Base-by-base conservation (phyloP, 2,888 invertebrate species). In the Eristalinus sepulchralis region DNA sequence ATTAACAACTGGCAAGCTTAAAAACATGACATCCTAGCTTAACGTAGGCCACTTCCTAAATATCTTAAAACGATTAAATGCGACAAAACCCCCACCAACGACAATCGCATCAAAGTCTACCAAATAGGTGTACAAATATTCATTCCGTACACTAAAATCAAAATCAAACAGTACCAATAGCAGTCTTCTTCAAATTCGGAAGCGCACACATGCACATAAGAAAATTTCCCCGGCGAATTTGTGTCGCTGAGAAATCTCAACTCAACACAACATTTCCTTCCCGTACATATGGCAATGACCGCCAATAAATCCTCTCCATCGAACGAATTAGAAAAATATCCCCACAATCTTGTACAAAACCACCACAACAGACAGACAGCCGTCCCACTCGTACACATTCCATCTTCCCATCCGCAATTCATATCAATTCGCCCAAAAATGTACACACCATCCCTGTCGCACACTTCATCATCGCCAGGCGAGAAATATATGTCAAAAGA, bases 401-500 rank as follows among this genome's bases (percentile, higher is more conserved):
- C 5, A 27, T 39, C 1, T 2, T 2, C 17, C 53, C 36, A 63
- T 31, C 8, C 6, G 9, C 67, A 59, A 72, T 85, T 83, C 60
- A 75, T 75, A 84, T 75, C 64, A 76, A 75, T 84, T 85, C 78
- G 67, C 67, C 76, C 72, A 20, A 36, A 62, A 66, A 63, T 31
- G 9, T 17, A 34, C 4, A 1, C 8, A 62, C 67, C 17, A 11
- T 85, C 81, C 72, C 85, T 77, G n/a, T 81, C 77, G 59, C 75
- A 78, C 82, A 86, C 66, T 34, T 75, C 68, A 78, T 66, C 86
- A 63, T 72, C 67, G 71, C 20, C 76, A 78, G 83, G 78, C 83
- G 82, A 86, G 75, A 83, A 86, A 86, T 86, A 86, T 86, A 86
- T 86, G 86, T 86, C 86, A 81, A 83, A 88, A 88, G 83, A 88